phyloP scores from a whole-genome alignment of 2,888 invertebrate genomes.

The Protonemura montana region DNA sequence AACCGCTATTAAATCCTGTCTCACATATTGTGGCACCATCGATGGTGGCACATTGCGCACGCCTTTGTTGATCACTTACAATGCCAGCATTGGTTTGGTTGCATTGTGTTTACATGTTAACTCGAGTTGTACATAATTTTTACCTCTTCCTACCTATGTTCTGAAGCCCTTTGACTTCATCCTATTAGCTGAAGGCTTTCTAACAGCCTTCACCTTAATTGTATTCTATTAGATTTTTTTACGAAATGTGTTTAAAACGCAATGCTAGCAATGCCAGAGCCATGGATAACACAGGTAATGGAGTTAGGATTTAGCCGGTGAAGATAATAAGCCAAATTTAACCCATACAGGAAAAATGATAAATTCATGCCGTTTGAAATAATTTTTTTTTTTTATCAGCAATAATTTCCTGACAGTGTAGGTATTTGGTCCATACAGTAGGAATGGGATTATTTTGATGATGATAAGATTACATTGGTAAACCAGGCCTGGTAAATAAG shows the following conservation, averaged over 20 bases:
- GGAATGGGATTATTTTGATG: too few relatives aligned
- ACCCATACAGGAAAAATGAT: neutral
- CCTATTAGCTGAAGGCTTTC: constrained; percentile 7
- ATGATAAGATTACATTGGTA: neutral
- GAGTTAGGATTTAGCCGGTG: neutral
- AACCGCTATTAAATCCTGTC: too few relatives aligned
- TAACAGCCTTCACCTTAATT: neutral
- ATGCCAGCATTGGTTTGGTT: neutral
- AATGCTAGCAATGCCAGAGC: neutral
- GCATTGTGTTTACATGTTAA: neutral
- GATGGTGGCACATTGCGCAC: too few relatives aligned
- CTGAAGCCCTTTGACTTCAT: constrained; percentile 7
- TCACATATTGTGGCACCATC: too few relatives aligned
- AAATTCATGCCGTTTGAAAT: neutral
- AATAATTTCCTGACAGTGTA: too few relatives aligned
- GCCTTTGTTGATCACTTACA: neutral
- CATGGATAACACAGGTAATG: neutral
- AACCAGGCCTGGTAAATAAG: neutral
- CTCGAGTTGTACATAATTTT: neutral
- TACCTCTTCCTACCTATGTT: neutral
- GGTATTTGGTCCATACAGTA: neutral
- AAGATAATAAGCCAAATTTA: neutral
- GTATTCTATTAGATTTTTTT: neutral
- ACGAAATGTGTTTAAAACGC: neutral
- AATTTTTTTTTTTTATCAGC: neutral